Conservation (phyloP, 2,113 vertebrate genomes). For the Machaerirhynchus nigripectus region DNA sequence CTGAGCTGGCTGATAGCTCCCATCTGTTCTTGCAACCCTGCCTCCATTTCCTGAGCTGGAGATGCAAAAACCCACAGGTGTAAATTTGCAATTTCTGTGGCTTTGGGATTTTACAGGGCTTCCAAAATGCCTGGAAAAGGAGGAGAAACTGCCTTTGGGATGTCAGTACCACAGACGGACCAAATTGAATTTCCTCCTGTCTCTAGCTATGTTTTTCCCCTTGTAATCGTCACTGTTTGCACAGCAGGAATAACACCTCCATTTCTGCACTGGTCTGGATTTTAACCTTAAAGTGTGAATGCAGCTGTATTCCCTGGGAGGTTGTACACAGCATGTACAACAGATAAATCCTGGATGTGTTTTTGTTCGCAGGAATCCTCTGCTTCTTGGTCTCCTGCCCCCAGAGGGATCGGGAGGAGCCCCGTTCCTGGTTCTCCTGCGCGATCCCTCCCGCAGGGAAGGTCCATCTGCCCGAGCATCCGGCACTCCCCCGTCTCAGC, state of each 20-base stretch:
- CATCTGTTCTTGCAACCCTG: background rate
- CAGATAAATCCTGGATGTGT: background rate
- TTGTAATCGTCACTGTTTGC: background rate
- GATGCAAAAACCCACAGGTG: background rate
- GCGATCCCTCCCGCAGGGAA: background rate
- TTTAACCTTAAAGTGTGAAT: background rate
- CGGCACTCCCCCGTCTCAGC: rapidly evolving
- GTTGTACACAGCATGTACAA: background rate
- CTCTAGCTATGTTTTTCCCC: background rate
- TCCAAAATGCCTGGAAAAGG: background rate
- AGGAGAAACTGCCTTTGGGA: background rate
- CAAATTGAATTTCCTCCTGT: background rate
- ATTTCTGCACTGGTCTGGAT: background rate
- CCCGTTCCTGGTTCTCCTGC: background rate
- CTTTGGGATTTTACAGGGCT: background rate
- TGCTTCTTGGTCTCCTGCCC: background rate
- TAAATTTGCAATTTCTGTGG: background rate
- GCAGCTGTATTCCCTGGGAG: background rate
- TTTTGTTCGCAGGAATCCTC: background rate
- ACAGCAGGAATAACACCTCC: background rate
- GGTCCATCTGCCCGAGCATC: background rate
- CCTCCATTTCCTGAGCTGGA: background rate
- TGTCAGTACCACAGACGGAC: background rate
- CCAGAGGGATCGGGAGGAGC: rapidly evolving
- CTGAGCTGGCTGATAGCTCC: background rate